These are phyloP conservation scores for Contarinia nasturtii DNA, from an alignment of 1,140 invertebrate species.

Conservation along the genomic window DNA sequence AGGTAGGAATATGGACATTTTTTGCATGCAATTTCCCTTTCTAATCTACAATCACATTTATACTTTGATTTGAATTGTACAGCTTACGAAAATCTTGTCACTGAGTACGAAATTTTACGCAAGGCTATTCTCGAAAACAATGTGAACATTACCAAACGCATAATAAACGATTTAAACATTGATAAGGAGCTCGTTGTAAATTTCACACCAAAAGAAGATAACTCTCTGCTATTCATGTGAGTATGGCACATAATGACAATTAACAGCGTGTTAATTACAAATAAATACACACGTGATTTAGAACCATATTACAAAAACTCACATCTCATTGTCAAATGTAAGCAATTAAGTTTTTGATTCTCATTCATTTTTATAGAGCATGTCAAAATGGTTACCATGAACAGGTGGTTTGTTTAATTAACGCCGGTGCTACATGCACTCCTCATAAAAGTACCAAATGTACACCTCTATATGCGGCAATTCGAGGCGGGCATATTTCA, in stretches of 20 bases:
- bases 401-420: slow-evolving; percentile 59
- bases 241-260: too few relatives aligned
- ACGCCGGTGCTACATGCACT: slow-evolving; percentile 65
- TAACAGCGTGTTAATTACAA: slow-evolving; percentile 26
- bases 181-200: slow-evolving; percentile 60
- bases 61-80: too few relatives aligned
- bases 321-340: slow-evolving; percentile 53
- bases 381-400: slow-evolving; percentile 65
- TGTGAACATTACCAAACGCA: slow-evolving; percentile 20
- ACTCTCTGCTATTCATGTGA: slow-evolving; percentile 70
- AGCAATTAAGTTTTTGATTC: slow-evolving; percentile 12
- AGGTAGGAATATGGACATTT: too few relatives aligned
- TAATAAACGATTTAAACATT: slow-evolving; percentile 40
- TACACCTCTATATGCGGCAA: slow-evolving; percentile 80
- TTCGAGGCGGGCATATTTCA: slow-evolving; percentile 64
- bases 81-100: too few relatives aligned
- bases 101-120: too few relatives aligned
- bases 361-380: slow-evolving; percentile 31
- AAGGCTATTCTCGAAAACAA: too few relatives aligned
- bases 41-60: too few relatives aligned
- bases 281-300: slow-evolving; percentile 58
- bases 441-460: slow-evolving; percentile 79
- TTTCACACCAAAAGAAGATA: slow-evolving; percentile 66
- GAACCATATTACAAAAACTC: slow-evolving; percentile 71
- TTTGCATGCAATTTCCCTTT: too few relatives aligned